A percentile compares a stretch with the other conserved stretches of the same genome.
Evolutionary conservation across 2,113 vertebrate species (phyloP).

Genomic region (Dromas ardeola): DNA sequence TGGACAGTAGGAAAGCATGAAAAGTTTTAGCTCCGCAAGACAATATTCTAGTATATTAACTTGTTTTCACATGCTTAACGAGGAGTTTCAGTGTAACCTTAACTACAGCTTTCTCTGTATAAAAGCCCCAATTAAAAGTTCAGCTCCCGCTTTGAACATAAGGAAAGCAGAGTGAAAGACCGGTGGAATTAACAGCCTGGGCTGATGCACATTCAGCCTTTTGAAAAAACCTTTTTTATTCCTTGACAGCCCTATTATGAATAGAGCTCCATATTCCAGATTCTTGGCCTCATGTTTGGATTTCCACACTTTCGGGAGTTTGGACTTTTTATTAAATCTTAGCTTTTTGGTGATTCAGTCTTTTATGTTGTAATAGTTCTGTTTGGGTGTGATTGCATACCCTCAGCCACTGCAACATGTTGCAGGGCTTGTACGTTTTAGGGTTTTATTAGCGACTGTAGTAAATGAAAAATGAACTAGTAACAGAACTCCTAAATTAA

Average conservation of each 20-base stretch:
- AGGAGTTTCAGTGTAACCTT: slow-evolving; percentile 29
- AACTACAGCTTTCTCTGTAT: slow-evolving; percentile 43
- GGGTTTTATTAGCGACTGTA: not conserved
- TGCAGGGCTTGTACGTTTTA: not conserved
- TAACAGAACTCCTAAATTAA: not conserved
- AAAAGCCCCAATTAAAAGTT: slow-evolving; percentile 63
- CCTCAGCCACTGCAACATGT: not conserved
- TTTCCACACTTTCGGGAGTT: slow-evolving; percentile 22
- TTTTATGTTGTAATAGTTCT: not conserved
- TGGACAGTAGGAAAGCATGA: not conserved
- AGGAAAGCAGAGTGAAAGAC: slow-evolving; percentile 50
- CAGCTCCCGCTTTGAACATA: slow-evolving; percentile 48
- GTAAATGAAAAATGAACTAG: not conserved
- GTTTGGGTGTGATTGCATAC: not conserved
- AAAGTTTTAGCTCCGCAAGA: not conserved
- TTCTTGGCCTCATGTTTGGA: not conserved
- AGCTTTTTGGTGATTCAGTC: not conserved
- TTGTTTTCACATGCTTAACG: slow-evolving; percentile 54
- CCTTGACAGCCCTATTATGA: slow-evolving; percentile 51
- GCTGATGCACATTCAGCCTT: slow-evolving; percentile 50
- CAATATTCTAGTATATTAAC: slow-evolving; percentile 17
- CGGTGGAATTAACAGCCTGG: slow-evolving; percentile 25
- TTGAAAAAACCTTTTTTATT: slow-evolving; percentile 23
- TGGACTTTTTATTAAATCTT: not conserved
- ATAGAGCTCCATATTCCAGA: slow-evolving; percentile 9